Percentiles rank a stretch among this genome's conserved stretches.
Conservation (phyloP, 1,140 invertebrate species). For the Euborellia annulipes region DNA sequence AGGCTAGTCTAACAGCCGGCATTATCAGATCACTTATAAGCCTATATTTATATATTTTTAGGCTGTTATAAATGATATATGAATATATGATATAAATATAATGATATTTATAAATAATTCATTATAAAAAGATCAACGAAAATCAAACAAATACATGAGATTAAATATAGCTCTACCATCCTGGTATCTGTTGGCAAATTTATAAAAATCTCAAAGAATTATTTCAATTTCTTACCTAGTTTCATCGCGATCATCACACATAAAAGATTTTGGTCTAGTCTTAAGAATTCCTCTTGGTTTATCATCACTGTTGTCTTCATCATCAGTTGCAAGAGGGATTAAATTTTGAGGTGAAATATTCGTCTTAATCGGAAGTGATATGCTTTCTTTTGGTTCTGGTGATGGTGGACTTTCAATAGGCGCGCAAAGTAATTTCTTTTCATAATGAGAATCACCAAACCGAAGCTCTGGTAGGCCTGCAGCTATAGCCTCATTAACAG, state of each 20-base stretch:
- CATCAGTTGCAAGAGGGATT: conserved; percentile 20
- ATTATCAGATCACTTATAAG: no score
- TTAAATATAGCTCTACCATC: no score
- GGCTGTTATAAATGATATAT: no score
- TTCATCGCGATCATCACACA: conserved; percentile 40
- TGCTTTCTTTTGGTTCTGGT: conserved; percentile 12
- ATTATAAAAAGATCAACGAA: no score
- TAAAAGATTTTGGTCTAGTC: conserved; percentile 50
- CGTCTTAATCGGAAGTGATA: conserved; percentile 17
- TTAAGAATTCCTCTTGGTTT: conserved; percentile 49
- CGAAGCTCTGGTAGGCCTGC: conserved; percentile 28
- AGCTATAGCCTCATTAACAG: neutral
- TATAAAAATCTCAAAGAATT: no score
- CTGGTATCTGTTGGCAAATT: no score
- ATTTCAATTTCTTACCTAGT: no score
- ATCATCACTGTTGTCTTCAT: conserved; percentile 24
- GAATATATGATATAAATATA: no score
- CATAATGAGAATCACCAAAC: conserved; percentile 34
- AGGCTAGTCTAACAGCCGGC: no score
- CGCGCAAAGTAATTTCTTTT: conserved; percentile 26
- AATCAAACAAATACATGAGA: no score
- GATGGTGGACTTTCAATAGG: conserved; percentile 12
- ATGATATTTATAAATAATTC: no score
- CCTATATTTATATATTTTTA: no score
- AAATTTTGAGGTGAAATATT: conserved; percentile 17